A percentile compares a stretch with the other conserved stretches of the same genome.
These are phyloP conservation scores for Ligdia adustata DNA, from an alignment of 2,888 invertebrate species.

Conservation along the genomic window DNA sequence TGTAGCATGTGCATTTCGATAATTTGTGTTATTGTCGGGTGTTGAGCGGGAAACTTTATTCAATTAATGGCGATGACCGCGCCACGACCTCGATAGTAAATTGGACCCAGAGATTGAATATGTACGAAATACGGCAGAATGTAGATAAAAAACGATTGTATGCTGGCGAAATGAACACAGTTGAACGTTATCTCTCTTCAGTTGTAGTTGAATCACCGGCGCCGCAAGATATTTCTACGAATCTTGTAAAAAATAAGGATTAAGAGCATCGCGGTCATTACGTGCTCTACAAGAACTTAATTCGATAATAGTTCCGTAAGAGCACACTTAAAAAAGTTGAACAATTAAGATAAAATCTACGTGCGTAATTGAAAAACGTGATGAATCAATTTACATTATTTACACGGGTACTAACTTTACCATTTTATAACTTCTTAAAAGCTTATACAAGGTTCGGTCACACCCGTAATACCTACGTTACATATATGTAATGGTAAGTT, in stretches of 20 bases:
- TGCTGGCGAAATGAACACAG: constrained; percentile 38
- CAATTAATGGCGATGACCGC: constrained; percentile 51
- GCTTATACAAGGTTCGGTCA: no score
- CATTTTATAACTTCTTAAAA: no score
- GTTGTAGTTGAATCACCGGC: constrained; percentile 64
- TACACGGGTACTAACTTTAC: no score
- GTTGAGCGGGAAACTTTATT: constrained; percentile 38
- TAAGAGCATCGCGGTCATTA: constrained; percentile 45
- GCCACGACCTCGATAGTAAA: constrained; percentile 48
- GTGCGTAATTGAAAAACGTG: neutral
- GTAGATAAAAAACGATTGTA: constrained; percentile 48
- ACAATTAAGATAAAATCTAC: constrained; percentile 1
- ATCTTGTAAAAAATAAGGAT: constrained; percentile 42
- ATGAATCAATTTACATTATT: neutral
- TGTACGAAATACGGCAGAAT: constrained; percentile 29
- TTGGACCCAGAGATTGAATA: constrained; percentile 43
- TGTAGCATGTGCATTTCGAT: constrained; percentile 23
- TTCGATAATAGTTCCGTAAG: constrained; percentile 14
- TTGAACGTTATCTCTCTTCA: constrained; percentile 54
- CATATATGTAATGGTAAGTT: no score
- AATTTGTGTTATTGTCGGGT: constrained; percentile 28
- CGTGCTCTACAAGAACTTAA: constrained; percentile 21
- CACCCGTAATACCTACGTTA: no score
- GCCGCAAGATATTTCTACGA: constrained; percentile 49
- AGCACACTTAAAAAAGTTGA: constrained; percentile 4